Base-by-base conservation (phyloP, 2,888 invertebrate genomes). In the Dynastes maya region DNA sequence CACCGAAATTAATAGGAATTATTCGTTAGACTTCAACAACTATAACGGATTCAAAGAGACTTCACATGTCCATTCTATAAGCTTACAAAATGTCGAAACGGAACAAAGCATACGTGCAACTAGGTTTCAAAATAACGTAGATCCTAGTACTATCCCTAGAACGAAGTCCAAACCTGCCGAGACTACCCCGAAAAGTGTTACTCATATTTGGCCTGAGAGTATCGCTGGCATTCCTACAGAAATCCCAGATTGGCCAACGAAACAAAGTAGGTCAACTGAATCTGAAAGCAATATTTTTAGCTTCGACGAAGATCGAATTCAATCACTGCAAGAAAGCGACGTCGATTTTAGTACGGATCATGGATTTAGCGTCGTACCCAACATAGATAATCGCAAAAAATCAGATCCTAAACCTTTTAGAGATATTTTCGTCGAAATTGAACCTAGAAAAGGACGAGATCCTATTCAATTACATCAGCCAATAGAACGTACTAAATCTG, bases 401-500 rank as follows among this genome's bases (percentile, higher is more conserved):
- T 83, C 82, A 49, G 79, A 83, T 51, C 84, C 79, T 40, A 85
- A 83, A 63, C 84, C 86, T 67, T 87, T 87, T 53, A 87, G 89
- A 74, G 87, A 90, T 11, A 87, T 90, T 1, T 91, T 91, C 81
- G 85, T 89, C 63, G 91, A 91, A 86, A 95, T 95, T 82, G 94
- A 95, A 88, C 95, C 95, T 0, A 93, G 94, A 86, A 87, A 89
- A 13, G 83, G 45, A 70, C 87, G 81, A 64, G 88, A 81, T 83
- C 87, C 83, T 58, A 81, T 88, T 58, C 84, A 86, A 22, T 74
- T 94, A 92, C 95, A 94, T 85, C 92, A 93, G 32, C 94, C 94
- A 0, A 95, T 95, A 0, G 96, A 95, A 87, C 91, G 96, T 80
- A 96, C 96, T 3, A 96, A 96, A 87, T 96, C 96, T 84, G 96